A percentile compares a stretch with the other conserved stretches of the same genome.
phyloP scores from a whole-genome alignment of 92 coral and sea anemone species.

The Parazoanthus darwini region DNA sequence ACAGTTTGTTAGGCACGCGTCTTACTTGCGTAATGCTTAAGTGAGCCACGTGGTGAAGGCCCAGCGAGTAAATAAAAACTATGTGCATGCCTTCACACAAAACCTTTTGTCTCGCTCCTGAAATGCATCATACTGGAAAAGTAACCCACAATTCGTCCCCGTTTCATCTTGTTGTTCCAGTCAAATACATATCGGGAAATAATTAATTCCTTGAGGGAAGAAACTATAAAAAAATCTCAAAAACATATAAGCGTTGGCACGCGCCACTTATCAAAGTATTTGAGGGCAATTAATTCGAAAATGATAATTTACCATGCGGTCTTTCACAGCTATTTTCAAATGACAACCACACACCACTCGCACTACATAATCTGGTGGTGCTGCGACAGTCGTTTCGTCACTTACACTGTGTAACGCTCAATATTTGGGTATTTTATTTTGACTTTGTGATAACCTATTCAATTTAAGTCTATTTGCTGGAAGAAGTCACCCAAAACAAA shows the following conservation, averaged over 20 bases:
- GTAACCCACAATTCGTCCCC: not conserved
- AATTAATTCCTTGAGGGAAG: not conserved
- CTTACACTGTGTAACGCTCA: not conserved
- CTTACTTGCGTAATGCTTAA: conserved; percentile 28
- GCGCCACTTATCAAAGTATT: conserved; percentile 35
- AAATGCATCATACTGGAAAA: not conserved
- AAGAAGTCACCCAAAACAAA: no score
- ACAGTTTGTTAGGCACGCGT: conserved; percentile 24
- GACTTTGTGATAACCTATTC: not conserved
- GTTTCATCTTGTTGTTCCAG: not conserved
- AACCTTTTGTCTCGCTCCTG: conserved; percentile 1
- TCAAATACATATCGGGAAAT: not conserved
- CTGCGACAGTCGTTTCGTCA: not conserved
- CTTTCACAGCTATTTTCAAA: not conserved
- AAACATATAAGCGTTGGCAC: conserved; percentile 26
- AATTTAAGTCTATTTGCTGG: not conserved
- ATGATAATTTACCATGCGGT: conserved; percentile 33
- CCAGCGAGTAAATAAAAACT: not conserved
- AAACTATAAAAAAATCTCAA: not conserved
- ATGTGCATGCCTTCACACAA: conserved; percentile 34
- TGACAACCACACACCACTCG: not conserved
- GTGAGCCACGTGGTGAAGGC: conserved; percentile 39
- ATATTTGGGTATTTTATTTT: not conserved
- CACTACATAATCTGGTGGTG: not conserved
- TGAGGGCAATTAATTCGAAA: conserved; percentile 26